Percentiles rank a stretch among this genome's conserved stretches.
These are phyloP conservation scores for Darevskia mixta DNA, from an alignment of 2,797 vertebrate genomes.

Conservation along the genomic window DNA sequence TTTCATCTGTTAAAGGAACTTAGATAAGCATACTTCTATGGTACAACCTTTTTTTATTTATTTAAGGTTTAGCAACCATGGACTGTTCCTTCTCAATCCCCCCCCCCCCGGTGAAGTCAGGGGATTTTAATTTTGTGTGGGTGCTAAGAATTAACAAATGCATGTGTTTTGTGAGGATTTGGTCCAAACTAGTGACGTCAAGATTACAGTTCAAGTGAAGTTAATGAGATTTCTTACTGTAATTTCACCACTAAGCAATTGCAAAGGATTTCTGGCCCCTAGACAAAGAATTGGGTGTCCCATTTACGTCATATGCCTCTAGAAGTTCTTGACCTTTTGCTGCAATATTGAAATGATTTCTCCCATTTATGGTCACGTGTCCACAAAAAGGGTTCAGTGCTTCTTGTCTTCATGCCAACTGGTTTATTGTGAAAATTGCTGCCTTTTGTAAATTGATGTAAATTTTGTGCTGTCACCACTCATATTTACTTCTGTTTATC, in stretches of 20 bases:
- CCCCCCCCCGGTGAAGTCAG: background rate
- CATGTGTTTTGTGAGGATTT: conserved; percentile 38
- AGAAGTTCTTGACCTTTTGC: conserved; percentile 30
- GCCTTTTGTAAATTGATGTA: conserved; percentile 13
- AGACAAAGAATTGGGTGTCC: conserved; percentile 15
- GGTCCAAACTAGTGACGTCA: conserved; percentile 32
- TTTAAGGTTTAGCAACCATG: background rate
- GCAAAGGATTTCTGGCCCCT: conserved; percentile 2
- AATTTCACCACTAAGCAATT: conserved; percentile 18
- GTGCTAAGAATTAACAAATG: conserved; percentile 29
- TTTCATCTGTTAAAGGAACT: background rate
- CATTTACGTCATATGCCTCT: background rate
- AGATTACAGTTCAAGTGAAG: conserved; percentile 39
- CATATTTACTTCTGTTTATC: conserved; percentile 79
- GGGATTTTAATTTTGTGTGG: background rate
- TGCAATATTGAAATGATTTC: conserved; percentile 29
- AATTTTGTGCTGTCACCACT: conserved; percentile 41
- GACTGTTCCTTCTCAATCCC: background rate
- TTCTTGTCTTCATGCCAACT: background rate
- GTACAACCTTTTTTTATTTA: too few species aligned
- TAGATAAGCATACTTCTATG: background rate
- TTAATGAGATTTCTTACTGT: conserved; percentile 2
- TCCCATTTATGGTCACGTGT: background rate
- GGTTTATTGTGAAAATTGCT: background rate
- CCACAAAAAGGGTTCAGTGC: background rate